Base-by-base conservation (phyloP, 2,888 invertebrate species). In the Sepiola atlantica region DNA sequence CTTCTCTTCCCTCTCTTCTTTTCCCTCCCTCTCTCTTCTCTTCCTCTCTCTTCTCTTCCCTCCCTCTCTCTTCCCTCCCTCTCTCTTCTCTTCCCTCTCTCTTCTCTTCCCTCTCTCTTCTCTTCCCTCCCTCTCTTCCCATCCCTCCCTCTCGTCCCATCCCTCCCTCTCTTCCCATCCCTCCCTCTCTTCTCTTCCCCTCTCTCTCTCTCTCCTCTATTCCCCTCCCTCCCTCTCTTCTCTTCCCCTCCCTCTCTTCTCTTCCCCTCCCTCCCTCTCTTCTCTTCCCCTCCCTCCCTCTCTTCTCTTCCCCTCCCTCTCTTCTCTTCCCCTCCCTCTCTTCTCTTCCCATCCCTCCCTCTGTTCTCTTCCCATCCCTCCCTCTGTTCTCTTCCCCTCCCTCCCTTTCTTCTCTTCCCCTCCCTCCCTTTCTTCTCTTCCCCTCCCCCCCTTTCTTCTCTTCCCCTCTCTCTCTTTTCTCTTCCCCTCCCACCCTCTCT, bases 71-170 rank as follows among this genome's bases (percentile, higher is more conserved):
- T 16, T 14, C 21, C 1, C 2, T 14, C 77, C 14, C 77, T 14
- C 0, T 24, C 24, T 6, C n/a, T 4, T 77, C 14, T n/a, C n/a
- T 16, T 2, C 16, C n/a, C 12, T 12, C 21, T 10, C n/a, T 10
- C 2, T n/a, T 10, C n/a, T n/a, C 77, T n/a, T n/a, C n/a, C 12
- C n/a, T 14, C 14, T n/a, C 10, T n/a, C 2, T n/a, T 0, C 6
- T 12, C 18, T 0, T 77, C 12, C 3, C 14, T 14, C 16, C 24
- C 24, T 2, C 24, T 28, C 10, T 12, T n/a, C 18, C 4, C 18
- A 14, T 14, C 12, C 14, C n/a, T n/a, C 4, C 18, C 16, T 12
- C 8, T 77, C 1, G 12, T 1, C 55, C 16, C 1, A 20, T 55
- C 14, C 20, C 57, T 57, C 24, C 20, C 57, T 57, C 20, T 21